Evolutionary conservation across 2,888 invertebrate genomes (phyloP), one percentile per base, ranked within the genome.

Genomic region (Agrypnus murinus): DNA sequence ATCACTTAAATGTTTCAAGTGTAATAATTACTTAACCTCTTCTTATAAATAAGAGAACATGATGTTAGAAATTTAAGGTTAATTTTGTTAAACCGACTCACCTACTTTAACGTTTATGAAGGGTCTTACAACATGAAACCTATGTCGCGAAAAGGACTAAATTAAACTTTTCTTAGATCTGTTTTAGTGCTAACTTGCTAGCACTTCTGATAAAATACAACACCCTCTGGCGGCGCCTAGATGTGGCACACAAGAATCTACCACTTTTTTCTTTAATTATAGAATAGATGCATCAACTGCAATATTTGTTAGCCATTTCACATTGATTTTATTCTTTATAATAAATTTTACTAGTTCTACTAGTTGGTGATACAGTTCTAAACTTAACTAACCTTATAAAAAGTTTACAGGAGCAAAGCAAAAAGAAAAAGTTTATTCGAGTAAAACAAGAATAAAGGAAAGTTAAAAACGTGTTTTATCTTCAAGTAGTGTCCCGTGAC

Each of bases 401-500:
- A 32, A 32, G 4, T 32, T 32, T 8, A 8, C 34, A 32, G 8
- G n/a, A n/a, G n/a, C n/a, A n/a, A n/a, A n/a, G n/a, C n/a, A n/a
- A n/a, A n/a, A n/a, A n/a, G n/a, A 12, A 43, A 43, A 43, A 10
- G 14, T 43, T 12, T 14, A 14, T 14, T 12, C 12, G 12, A 14
- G 6, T 14, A 14, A 12, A 43, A 36, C n/a, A 8, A 10, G 8
- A 8, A 10, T 8, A 36, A 8, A 36, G 8, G 8, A n/a, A 36
- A 36, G 36, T n/a, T 10, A 10, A n/a, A n/a, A 36, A 7, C 10
- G 36, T 10, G 8, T 10, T 32, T 50, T 50, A 1, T 12, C 15
- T 53, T 1, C 14, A 53, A 53, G 34, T 12, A 9, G 48, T 17
- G 32, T 34, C 53, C 36, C 7, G 36, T 9, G 17, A 55, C 55